A percentile compares a stretch with the other conserved stretches of the same genome.
Evolutionary conservation across 2,888 invertebrate species (phyloP).

Genomic region (Lamellibrachia columna): DNA sequence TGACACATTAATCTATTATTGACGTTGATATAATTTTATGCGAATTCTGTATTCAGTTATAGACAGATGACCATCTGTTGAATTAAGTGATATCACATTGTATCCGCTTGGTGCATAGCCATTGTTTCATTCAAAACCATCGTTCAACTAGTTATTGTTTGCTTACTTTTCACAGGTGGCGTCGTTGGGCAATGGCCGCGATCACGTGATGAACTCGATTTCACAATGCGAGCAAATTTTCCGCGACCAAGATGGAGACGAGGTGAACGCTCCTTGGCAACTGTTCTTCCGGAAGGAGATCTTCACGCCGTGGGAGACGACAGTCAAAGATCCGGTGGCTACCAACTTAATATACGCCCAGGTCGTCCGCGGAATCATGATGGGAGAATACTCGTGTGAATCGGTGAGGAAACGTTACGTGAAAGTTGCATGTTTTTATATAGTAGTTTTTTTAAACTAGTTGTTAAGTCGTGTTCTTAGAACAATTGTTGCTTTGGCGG

Average conservation of each 20-base stretch:
- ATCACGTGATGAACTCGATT: constrained; percentile 49
- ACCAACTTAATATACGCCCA: constrained; percentile 33
- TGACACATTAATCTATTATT: too few species aligned
- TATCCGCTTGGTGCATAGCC: too few species aligned
- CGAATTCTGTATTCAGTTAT: too few species aligned
- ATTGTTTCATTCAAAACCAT: neutral
- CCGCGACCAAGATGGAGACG: constrained; percentile 10
- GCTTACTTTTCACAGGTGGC: constrained; percentile 39
- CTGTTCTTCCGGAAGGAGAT: constrained; percentile 24
- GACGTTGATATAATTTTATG: too few species aligned
- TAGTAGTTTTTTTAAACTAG: too few species aligned
- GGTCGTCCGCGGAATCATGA: constrained; percentile 31
- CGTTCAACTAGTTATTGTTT: too few species aligned
- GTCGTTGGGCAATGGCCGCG: constrained; percentile 44
- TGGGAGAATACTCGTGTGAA: constrained; percentile 32
- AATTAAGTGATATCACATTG: too few species aligned
- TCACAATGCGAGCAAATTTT: constrained; percentile 44
- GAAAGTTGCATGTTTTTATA: neutral
- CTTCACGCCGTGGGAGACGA: constrained; percentile 32
- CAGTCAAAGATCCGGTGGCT: constrained; percentile 26
- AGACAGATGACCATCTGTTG: too few species aligned
- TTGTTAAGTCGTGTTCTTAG: too few species aligned
- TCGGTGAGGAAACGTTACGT: constrained; percentile 23
- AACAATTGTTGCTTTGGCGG: too few species aligned
- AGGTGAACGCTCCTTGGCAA: neutral